A percentile compares a stretch with the other conserved stretches of the same genome.
Evolutionary conservation across 2,888 invertebrate species (phyloP).

Genomic region (Yponomeuta evonymella): DNA sequence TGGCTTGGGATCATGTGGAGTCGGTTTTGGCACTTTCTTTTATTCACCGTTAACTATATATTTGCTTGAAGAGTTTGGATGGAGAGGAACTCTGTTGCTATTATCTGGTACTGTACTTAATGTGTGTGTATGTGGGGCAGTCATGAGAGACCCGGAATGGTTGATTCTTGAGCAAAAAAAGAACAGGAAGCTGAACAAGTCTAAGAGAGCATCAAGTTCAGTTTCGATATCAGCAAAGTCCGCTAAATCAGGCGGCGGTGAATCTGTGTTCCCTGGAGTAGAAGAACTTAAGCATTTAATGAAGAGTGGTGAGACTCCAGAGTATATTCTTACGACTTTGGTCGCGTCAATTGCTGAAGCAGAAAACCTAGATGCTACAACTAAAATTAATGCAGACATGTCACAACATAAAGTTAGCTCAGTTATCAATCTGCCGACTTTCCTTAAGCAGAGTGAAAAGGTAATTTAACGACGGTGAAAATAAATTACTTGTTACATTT

Average conservation of each 20-base stretch:
- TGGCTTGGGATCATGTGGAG: conserved; percentile 91
- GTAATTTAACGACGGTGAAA: conserved; percentile 43
- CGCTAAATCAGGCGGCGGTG: conserved; percentile 65
- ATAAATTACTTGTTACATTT: background rate
- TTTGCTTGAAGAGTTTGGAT: conserved; percentile 84
- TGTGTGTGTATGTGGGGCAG: conserved; percentile 89
- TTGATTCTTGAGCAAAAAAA: conserved; percentile 79
- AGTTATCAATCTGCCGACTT: conserved; percentile 87
- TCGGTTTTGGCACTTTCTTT: conserved; percentile 91
- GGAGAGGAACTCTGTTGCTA: conserved; percentile 87
- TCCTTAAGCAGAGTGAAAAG: conserved; percentile 83
- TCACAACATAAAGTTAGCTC: conserved; percentile 74
- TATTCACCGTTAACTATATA: conserved; percentile 90
- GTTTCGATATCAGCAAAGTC: conserved; percentile 66
- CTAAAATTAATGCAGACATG: conserved; percentile 66
- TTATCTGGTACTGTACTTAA: conserved; percentile 90
- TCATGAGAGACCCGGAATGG: conserved; percentile 94
- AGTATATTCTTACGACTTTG: conserved; percentile 78
- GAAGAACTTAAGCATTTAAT: conserved; percentile 81
- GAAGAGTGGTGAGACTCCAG: conserved; percentile 82
- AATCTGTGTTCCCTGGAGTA: conserved; percentile 77
- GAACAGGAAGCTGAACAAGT: conserved; percentile 66
- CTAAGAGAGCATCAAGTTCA: conserved; percentile 69
- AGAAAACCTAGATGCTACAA: conserved; percentile 61
- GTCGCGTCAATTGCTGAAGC: conserved; percentile 76